Base-by-base conservation (phyloP, 2,888 invertebrate species). In the Periphyllus acericola region DNA sequence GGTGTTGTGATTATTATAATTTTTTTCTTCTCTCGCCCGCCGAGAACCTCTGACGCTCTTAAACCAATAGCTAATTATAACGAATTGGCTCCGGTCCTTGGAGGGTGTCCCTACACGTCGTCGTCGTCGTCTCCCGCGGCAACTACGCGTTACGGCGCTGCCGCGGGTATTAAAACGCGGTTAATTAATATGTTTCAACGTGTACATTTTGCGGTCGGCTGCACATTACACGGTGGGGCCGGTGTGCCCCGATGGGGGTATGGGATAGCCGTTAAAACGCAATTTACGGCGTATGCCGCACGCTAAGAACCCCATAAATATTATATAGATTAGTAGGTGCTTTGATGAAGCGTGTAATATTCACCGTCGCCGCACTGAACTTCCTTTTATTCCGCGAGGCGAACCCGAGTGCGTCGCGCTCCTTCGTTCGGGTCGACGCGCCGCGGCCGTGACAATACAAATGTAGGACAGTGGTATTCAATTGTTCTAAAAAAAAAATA, bases 111-210 rank as follows among this genome's bases (percentile, higher is more conserved):
- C n/a, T n/a, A n/a, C n/a, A n/a, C n/a, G n/a, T n/a, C n/a, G n/a
- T n/a, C n/a, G n/a, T n/a, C 14, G 36, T 60, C 17, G 29, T 68
- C 46, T 14, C 36, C 36, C 8, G 19, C 8, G 21, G n/a, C n/a
- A n/a, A n/a, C 36, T 5, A 0, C 19, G 55, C 78, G 55, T 72
- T 25, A 29, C 21, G 82, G 68, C 81, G 25, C 32, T 11, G n/a
- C 68, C 17, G 68, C n/a, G 68, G 25, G 55, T 83, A 72, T 83
- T 83, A 83, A 83, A 83, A 83, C 34, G 36, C 11, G 83, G 74
- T 83, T 83, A 83, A 83, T 83, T 83, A 83, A 83, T 83, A 83
- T 46, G 32, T 81, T 81, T 68, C 46, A 29, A 32, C 71, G 81
- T 81, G 14, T 71, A 68, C 68, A 32, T 68, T 81, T 81, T 46